Conservation (phyloP, 2,113 vertebrate genomes). For the Clarias batrachus region DNA sequence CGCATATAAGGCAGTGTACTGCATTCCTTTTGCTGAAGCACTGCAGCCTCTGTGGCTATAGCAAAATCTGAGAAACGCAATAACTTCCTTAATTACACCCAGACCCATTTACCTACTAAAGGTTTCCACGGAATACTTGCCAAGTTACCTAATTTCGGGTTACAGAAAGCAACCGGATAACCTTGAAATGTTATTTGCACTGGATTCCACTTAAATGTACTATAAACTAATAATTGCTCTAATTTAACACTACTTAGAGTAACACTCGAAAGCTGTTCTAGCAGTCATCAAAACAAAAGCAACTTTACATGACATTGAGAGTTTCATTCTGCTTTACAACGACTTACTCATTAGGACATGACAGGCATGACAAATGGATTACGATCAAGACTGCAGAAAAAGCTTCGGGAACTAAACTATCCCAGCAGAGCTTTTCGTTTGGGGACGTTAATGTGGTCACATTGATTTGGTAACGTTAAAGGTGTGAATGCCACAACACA, state of each 20-base stretch:
- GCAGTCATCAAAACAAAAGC: not conserved
- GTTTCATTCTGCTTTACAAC: not conserved
- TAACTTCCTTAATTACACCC: not conserved
- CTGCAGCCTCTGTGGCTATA: not conserved
- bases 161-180: not conserved
- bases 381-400: not conserved
- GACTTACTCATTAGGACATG: not conserved
- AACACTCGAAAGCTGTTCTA: not conserved
- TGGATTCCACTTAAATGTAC: not conserved
- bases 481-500: too few relatives aligned
- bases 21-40: not conserved
- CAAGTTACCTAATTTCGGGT: not conserved
- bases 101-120: not conserved
- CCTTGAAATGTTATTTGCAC: not conserved
- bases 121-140: not conserved
- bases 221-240: not conserved
- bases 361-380: not conserved
- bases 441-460: too few relatives aligned
- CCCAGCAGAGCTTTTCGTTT: too few relatives aligned
- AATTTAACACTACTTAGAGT: not conserved
- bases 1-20: constrained; percentile 41
- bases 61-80: constrained; percentile 4
- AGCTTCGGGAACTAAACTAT: not conserved
- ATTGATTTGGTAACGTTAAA: too few relatives aligned
- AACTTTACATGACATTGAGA: not conserved